These are phyloP conservation scores for Odontamblyopus lacepedii DNA, from an alignment of 2,797 vertebrate genomes.

Conservation along the genomic window DNA sequence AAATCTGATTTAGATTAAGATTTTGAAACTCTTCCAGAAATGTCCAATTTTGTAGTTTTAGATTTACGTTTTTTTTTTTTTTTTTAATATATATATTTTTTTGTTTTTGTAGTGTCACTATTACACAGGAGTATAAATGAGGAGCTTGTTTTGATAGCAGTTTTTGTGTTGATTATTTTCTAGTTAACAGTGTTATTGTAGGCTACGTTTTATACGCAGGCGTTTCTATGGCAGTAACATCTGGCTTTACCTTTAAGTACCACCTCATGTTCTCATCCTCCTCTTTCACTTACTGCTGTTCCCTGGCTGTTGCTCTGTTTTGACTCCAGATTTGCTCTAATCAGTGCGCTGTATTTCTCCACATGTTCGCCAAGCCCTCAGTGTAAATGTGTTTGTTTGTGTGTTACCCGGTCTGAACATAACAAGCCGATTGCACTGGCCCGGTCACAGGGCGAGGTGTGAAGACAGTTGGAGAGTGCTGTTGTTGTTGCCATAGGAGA, in stretches of 20 bases:
- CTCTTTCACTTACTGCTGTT: not conserved
- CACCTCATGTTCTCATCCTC: not conserved
- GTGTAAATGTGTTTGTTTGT: slow-evolving; percentile 14
- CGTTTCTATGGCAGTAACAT: not conserved
- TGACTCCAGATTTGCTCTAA: not conserved
- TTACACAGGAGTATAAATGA: no score
- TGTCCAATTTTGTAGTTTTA: no score
- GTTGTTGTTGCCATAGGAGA: slow-evolving; percentile 60
- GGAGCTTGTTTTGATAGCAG: no score
- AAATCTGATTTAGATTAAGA: no score
- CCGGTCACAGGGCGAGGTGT: slow-evolving; percentile 10
- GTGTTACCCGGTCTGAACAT: slow-evolving; percentile 18
- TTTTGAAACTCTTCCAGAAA: no score
- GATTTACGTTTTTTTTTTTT: no score
- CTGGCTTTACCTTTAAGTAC: not conserved
- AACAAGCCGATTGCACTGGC: slow-evolving; percentile 8
- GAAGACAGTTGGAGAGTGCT: slow-evolving; percentile 19
- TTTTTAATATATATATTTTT: no score
- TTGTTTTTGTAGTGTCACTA: no score
- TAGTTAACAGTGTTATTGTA: no score
- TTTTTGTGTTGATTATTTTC: no score
- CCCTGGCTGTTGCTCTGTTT: not conserved
- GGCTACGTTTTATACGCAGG: no score
- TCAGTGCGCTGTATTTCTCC: slow-evolving; percentile 6
- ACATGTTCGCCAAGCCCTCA: not conserved